Base-by-base conservation (phyloP, 2,888 invertebrate species). In the Tribolium freemani region DNA sequence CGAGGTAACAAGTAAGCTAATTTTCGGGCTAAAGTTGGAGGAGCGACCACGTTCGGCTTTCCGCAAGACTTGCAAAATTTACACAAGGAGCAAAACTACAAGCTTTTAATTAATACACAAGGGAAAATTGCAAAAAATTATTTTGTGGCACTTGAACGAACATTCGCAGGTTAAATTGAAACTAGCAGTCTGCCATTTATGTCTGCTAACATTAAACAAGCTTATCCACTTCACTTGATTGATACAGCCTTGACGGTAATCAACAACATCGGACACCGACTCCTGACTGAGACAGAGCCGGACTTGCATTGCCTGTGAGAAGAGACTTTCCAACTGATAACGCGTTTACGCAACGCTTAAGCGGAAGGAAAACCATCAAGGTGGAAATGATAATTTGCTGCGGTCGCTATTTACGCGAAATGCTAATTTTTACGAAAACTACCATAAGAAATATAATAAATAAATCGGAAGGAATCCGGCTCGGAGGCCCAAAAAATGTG, bases 1-100 rank as follows among this genome's bases (percentile, higher is more conserved):
- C 83, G 84, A 85, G 85, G 84, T 85, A 85, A 85, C 86, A 83
- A 85, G 83, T 80, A 80, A 83, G 84, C 84, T 86, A 86, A 86
- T 86, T 85, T 85, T 83, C 83, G 76, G 76, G 76, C 80, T 76
- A 73, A 78, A 74, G 70, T 72, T 73, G 57, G 76, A 77, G 77
- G 71, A 76, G 76, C 72, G 77, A 80, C 81, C 80, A 79, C 80
- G 74, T 76, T 77, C 69, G 80, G 80, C 58, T 67, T 73, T 75
- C 73, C 71, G 67, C 70, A 74, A 72, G 74, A 75, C 67, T 73
- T 71, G 57, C 64, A 73, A 60, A 75, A 76, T 76, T 76, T 75
- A 77, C 76, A 73, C 75, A 61, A 26, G 57, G 30, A 60, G 26
- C 48, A 16, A 16, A 16, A 16, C 16, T 70, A 50, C 57, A 70